Evolutionary conservation across 64 coral and sea anemone species (phyloP), one percentile per base, ranked within the genome.

Genomic region (Montipora cactus): DNA sequence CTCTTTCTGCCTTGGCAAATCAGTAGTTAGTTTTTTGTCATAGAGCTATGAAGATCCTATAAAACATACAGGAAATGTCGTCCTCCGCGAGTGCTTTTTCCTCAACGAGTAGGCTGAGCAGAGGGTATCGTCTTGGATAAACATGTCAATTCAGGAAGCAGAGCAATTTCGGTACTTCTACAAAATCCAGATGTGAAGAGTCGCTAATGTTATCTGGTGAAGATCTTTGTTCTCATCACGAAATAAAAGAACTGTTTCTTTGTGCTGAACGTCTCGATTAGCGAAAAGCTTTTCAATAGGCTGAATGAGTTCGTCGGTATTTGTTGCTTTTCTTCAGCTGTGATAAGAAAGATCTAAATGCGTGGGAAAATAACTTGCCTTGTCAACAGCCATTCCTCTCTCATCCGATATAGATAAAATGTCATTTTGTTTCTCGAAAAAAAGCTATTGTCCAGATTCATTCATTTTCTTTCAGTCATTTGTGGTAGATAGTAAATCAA

Each of bases 181-280:
- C 82, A 72, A 86, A 57, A 86, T 86, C 82, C 82, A 86, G 82
- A 86, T 86, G 82, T 86, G 64, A 71, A 66, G 82, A 71, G 82
- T 86, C 46, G 82, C 62, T 70, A 10, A 2, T 86, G 82, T 66
- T 86, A 86, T 86, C 82, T 46, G 82, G 67, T 86, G 82, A 86
- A 50, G 45, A 72, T 86, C 82, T 86, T 72, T 71, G 82, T 86
- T 86, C 82, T 86, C 82, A 86, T 86, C 82, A 86, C 82, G 82
- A 71, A 86, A 86, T 70, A 49, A 86, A 86, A 68, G 82, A 86
- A 86, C 67, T 72, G 82, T 71, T 72, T 86, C 82, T 86, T 86
- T 86, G 82, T 86, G 62, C 71, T 71, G 67, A 86, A 19, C 19
- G 71, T 66, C 8, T 86, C 49, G 67, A 59, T 66, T 86, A 86